A percentile compares a stretch with the other conserved stretches of the same genome.
Conservation (phyloP, 2,113 vertebrate species). For the rabbit (Oryctolagus cuniculus) region DNA sequence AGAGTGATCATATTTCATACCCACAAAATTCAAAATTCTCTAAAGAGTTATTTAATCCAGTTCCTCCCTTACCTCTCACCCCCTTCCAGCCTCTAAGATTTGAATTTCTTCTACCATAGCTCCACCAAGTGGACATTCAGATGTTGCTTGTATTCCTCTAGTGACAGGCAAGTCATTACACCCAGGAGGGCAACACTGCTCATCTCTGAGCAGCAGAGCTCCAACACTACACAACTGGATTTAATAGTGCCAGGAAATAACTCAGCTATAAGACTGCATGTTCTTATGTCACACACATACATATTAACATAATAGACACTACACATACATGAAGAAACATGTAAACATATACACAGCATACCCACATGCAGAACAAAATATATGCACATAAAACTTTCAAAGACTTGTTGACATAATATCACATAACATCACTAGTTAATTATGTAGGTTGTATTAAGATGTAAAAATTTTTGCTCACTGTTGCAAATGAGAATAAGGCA, state of each 20-base stretch:
- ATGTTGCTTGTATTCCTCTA: slow-evolving; percentile 52
- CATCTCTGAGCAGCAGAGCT: neutral
- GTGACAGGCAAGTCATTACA: slow-evolving; percentile 65
- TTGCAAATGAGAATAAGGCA: neutral
- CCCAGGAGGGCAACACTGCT: neutral
- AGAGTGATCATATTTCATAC: neutral
- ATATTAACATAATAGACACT: neutral
- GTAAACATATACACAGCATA: neutral
- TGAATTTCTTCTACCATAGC: slow-evolving; percentile 55
- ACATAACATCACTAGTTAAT: neutral
- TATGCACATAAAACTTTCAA: neutral
- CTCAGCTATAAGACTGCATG: neutral
- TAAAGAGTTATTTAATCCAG: neutral
- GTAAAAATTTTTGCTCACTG: neutral
- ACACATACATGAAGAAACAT: neutral
- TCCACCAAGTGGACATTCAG: slow-evolving; percentile 35
- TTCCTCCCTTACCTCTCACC: neutral
- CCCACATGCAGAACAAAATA: neutral
- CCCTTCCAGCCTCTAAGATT: neutral
- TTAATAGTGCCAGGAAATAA: slow-evolving; percentile 17
- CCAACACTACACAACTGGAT: neutral
- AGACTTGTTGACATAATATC: neutral
- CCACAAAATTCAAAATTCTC: slow-evolving; percentile 23
- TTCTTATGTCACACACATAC: neutral
- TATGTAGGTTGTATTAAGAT: neutral